These are phyloP conservation scores for Harpegnathos saltator DNA, from an alignment of 1,140 invertebrate species.

Conservation along the genomic window DNA sequence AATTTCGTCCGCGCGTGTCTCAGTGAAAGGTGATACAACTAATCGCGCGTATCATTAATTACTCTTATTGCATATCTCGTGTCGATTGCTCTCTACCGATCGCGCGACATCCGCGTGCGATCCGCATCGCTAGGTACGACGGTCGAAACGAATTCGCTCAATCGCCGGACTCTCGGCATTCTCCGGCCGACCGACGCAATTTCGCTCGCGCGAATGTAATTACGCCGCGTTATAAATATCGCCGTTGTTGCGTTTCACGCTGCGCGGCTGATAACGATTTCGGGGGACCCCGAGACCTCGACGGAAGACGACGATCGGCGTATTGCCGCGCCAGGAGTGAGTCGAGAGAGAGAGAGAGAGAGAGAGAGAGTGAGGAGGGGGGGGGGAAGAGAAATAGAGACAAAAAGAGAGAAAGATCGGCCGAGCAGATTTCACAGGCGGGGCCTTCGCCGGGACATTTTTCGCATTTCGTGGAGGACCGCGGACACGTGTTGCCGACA, in stretches of 20 bases:
- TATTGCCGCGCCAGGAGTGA: background rate
- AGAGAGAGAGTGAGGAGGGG: too few species aligned
- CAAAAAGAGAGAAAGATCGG: too few species aligned
- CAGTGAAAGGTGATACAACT: too few species aligned
- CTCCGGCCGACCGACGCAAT: background rate
- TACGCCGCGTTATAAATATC: conserved; percentile 23
- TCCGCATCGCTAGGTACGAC: too few species aligned
- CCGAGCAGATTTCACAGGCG: conserved; percentile 55
- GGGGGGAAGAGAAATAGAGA: too few species aligned
- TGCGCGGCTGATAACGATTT: conserved; percentile 25
- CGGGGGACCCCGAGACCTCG: background rate
- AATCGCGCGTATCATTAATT: too few species aligned
- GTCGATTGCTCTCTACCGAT: too few species aligned
- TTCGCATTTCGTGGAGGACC: conserved; percentile 66
- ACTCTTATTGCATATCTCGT: too few species aligned
- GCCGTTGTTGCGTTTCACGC: conserved; percentile 16
- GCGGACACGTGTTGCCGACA: conserved; percentile 67
- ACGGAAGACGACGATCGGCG: background rate
- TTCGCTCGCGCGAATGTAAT: background rate
- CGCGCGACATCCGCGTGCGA: too few species aligned
- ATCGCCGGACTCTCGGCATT: background rate
- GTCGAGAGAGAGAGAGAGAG: too few species aligned
- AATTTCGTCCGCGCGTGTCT: too few species aligned
- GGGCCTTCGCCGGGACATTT: conserved; percentile 66
- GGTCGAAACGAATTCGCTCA: too few species aligned